Evolutionary conservation across 2,113 vertebrate species (phyloP), one percentile per base, ranked within the genome.

Genomic region (Cinclus mexicanus): DNA sequence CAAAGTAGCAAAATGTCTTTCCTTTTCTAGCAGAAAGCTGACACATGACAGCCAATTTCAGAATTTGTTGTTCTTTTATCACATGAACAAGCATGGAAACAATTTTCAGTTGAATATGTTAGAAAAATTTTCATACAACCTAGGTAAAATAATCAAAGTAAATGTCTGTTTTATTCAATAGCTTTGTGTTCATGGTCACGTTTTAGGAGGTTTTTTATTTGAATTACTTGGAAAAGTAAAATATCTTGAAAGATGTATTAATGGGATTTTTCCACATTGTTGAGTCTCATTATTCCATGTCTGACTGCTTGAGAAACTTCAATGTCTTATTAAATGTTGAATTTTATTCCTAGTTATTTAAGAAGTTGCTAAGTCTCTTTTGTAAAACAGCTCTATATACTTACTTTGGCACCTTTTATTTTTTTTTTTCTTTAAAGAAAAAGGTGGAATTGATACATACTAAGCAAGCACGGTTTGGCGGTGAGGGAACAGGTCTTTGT

Each of bases 291-390:
- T 93, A 75, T 94, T 93, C 85, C 79, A 41, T 93, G 92, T 88
- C 91, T 90, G 84, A 77, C 89, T 94, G 87, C 84, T 95, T 93
- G 92, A 97, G 90, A 94, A 93, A 94, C 52, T 93, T 92, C 84
- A 90, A 68, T 96, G 82, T 96, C 87, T 95, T 94, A 90, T 95
- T 88, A 94, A 95, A 95, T 95, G 94, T 87, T 96, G 93, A 94
- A 90, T 83, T 80, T 47, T 69, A 47, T 91, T 93, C 90, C 63
- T 95, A 95, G 90, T 70, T 94, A 94, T 84, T 93, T 95, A 72
- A 95, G 68, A 95, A 77, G 67, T 93, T 95, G 84, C 46, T 68
- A 68, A 31, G 69, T 94, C 24, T 78, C 81, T 82, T 64, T 87
- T 53, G 33, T 76, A n/a, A 57, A 87, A 64, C 57, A 69, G 35